Conservation (phyloP, 1,140 invertebrate genomes). For the Drosophila leontia region DNA sequence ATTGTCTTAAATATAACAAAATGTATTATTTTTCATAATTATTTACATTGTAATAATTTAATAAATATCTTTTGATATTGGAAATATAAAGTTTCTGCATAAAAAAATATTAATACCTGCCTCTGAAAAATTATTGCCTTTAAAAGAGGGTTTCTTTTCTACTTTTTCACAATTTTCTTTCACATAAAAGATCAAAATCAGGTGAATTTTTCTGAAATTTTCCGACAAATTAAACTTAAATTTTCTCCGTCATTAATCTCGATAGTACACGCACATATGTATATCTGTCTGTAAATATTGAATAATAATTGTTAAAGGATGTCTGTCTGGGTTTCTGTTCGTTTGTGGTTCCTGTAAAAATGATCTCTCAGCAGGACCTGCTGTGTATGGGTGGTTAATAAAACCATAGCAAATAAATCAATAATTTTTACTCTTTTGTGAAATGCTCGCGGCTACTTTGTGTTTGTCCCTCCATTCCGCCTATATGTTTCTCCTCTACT, state of each 20-base stretch:
- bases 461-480: conserved; percentile 38
- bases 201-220: conserved; percentile 28
- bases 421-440: conserved; percentile 68
- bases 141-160: no score
- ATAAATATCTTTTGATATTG: not conserved
- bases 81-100: not conserved
- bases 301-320: conserved; percentile 54
- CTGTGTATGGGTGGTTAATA: conserved; percentile 36
- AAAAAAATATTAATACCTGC: no score
- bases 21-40: not conserved
- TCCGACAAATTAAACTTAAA: conserved; percentile 49
- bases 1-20: not conserved
- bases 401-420: conserved; percentile 68
- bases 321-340: conserved; percentile 30
- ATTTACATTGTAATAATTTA: not conserved
- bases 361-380: conserved; percentile 28
- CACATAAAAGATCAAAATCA: conserved; percentile 20
- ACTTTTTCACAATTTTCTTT: not conserved
- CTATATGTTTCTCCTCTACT: not conserved
- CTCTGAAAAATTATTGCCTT: not conserved
- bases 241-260: conserved; percentile 45
- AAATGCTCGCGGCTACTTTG: conserved; percentile 69
- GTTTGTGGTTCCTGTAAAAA: conserved; percentile 19
- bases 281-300: conserved; percentile 43
- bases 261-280: conserved; percentile 5